Percentiles rank a stretch among this genome's conserved stretches.
These are phyloP conservation scores for Hyperoplus immaculatus DNA, from an alignment of 2,797 vertebrate genomes.

Conservation along the genomic window DNA sequence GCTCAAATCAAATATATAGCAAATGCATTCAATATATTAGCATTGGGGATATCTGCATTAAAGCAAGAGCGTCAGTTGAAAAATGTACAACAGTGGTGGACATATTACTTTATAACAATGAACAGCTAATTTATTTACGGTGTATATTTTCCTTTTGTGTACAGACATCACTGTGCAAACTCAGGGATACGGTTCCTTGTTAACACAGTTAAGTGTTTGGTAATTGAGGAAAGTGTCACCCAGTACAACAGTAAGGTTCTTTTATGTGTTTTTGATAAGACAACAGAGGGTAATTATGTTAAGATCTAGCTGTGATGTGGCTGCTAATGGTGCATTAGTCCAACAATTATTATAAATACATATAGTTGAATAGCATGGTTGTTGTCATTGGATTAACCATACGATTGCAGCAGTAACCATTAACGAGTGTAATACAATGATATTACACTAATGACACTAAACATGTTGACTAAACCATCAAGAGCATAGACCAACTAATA, in stretches of 20 bases:
- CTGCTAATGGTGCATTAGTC: conserved; percentile 30
- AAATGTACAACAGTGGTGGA: background rate
- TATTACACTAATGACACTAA: too few species aligned
- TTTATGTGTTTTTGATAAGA: conserved; percentile 38
- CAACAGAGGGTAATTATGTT: conserved; percentile 31
- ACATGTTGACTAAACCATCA: too few species aligned
- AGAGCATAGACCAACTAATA: too few species aligned
- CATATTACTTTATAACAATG: conserved; percentile 18
- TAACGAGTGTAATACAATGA: too few species aligned
- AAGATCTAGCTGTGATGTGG: background rate
- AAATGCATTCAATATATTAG: background rate
- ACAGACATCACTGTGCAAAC: background rate
- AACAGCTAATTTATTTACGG: background rate
- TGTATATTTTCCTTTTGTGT: background rate
- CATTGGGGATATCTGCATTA: background rate
- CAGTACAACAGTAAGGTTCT: conserved; percentile 12
- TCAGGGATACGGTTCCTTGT: conserved; percentile 13
- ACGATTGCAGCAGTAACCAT: too few species aligned
- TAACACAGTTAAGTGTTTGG: conserved; percentile 19
- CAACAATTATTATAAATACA: conserved; percentile 6
- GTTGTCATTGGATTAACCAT: background rate
- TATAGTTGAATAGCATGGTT: background rate
- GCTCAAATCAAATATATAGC: background rate
- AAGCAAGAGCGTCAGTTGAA: background rate
- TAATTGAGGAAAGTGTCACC: conserved; percentile 45